A percentile compares a stretch with the other conserved stretches of the same genome.
Conservation (phyloP, 2,113 vertebrate genomes). For the Apodemus speciosus region DNA sequence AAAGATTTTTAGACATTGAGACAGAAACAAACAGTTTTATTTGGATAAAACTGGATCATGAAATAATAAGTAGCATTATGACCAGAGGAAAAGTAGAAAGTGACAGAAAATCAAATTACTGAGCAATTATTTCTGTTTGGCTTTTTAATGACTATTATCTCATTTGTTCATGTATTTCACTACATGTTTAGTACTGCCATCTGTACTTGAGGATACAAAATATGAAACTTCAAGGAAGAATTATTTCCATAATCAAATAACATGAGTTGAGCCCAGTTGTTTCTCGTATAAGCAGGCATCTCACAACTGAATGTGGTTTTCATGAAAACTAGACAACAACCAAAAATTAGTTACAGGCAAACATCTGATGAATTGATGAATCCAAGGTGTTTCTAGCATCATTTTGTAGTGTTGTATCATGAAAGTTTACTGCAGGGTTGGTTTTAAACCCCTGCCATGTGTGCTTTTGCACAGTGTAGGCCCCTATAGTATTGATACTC, state of each 20-base stretch:
- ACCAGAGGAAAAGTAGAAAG: background rate
- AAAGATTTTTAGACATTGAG: background rate
- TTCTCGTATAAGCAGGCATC: background rate
- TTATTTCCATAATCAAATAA: background rate
- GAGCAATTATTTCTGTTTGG: background rate
- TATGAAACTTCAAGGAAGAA: background rate
- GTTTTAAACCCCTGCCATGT: background rate
- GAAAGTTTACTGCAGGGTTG: background rate
- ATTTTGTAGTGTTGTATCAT: background rate
- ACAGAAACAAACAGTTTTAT: background rate
- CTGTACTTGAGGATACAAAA: background rate
- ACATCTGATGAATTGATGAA: background rate
- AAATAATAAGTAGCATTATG: background rate
- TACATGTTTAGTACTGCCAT: background rate
- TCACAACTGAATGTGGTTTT: background rate
- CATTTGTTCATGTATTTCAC: constrained; percentile 3
- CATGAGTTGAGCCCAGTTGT: background rate
- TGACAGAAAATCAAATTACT: constrained; percentile 10
- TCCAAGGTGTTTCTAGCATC: background rate
- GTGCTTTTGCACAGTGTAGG: background rate
- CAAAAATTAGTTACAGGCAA: background rate
- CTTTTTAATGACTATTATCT: background rate
- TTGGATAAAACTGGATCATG: background rate
- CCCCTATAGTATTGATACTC: background rate
- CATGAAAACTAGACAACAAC: background rate